Evolutionary conservation across 35 echinoderm and acorn worm genomes (phyloP).

Genomic region (Patiria miniata): DNA sequence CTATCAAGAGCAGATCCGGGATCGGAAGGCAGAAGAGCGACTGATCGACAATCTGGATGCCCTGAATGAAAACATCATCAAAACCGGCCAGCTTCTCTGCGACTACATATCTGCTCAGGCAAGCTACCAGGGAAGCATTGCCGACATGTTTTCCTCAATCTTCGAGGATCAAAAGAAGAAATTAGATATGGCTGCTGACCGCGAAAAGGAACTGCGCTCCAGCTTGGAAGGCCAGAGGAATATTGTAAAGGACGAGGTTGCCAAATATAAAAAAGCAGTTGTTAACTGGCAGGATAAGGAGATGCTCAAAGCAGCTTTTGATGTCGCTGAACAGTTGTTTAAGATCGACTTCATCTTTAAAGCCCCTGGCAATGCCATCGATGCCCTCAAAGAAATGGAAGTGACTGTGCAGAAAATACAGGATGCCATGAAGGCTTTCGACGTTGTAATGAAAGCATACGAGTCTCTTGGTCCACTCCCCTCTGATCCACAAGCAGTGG

Average conservation of each 20-base stretch:
- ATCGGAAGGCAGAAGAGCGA: constrained; percentile 24
- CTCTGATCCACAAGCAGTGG: constrained; percentile 21
- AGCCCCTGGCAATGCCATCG: background rate
- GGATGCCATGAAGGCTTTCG: background rate
- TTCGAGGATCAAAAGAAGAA: background rate
- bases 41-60: background rate
- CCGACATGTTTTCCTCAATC: background rate
- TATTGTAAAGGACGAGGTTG: background rate
- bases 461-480: background rate
- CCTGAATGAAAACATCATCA: constrained; percentile 28
- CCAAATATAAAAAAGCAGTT: background rate
- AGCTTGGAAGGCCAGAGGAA: background rate
- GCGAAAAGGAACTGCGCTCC: background rate
- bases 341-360: background rate
- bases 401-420: constrained; percentile 36
- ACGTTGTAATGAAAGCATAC: constrained; percentile 24
- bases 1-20: constrained; percentile 19
- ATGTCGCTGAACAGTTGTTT: background rate
- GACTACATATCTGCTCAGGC: constrained; percentile 21
- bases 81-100: constrained; percentile 1
- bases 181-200: background rate
- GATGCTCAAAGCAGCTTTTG: constrained; percentile 13
- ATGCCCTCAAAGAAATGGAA: background rate
- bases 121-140: background rate
- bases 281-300: background rate